phyloP scores from a whole-genome alignment of 2,113 vertebrate species.

The Gallinago undulata region DNA sequence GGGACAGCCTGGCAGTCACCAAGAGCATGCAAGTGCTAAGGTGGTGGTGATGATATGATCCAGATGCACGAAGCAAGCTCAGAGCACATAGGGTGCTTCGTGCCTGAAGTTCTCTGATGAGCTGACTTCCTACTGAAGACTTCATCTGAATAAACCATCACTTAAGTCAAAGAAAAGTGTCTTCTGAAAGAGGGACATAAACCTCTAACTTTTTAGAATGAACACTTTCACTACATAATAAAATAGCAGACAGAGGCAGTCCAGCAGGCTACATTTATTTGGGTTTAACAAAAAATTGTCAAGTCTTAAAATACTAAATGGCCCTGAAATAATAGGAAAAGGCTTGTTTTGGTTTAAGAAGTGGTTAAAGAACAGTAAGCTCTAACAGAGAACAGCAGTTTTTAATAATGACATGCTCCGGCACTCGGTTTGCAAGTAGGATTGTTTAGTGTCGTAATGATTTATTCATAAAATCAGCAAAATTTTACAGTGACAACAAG shows the following conservation, averaged over 20 bases:
- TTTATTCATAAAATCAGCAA: slow-evolving; percentile 14
- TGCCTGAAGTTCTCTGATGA: neutral
- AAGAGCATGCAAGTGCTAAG: neutral
- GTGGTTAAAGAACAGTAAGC: neutral
- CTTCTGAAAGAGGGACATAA: neutral
- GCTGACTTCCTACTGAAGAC: neutral
- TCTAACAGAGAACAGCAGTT: neutral
- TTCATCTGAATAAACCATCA: neutral
- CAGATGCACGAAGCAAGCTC: neutral
- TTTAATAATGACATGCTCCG: neutral
- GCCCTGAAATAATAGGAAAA: neutral
- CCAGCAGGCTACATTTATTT: neutral
- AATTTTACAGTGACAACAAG: neutral
- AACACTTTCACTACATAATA: neutral
- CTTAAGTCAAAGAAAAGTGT: neutral
- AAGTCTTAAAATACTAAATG: neutral
- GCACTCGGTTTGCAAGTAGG: neutral
- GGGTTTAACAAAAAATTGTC: neutral
- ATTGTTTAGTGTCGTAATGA: neutral
- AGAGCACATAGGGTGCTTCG: neutral
- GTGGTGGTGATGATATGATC: neutral
- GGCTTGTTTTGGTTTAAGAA: neutral
- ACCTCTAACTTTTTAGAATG: neutral
- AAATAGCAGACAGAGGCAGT: neutral
- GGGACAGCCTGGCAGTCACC: neutral